Base-by-base conservation (phyloP, 2,797 vertebrate species). In the Telmatherina bonti region DNA sequence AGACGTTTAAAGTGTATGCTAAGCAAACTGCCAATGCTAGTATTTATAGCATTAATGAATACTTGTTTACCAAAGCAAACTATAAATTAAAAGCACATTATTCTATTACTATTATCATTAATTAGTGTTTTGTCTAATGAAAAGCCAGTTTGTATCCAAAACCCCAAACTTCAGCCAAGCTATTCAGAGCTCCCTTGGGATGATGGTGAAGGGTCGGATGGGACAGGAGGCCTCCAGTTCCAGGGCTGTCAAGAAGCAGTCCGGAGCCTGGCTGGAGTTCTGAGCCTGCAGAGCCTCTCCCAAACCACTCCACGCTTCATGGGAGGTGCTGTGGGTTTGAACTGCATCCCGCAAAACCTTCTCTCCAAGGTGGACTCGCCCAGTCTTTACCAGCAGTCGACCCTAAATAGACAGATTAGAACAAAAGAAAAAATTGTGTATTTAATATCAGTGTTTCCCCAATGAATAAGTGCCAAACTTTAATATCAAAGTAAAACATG, bases 201-300 rank as follows among this genome's bases (percentile, higher is more conserved):
- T 98, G 90, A 98, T 89, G n/a, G 93, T 95, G 92, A 99, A 99
- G 0, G 97, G 96, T 26, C 96, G 85, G 74, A 98, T 91, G 0
- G 98, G 97, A 83, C 96, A 96, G 93, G 96, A 97, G 79, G 97
- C 95, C 92, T 99, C 98, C 22, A 99, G 93, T 86, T 99, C 97
- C 70, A 99, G 92, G 30, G 97, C 97, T 0, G 96, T 97, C 64
- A 98, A 86, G 91, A 98, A 98, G 89, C 97, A 99, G 67, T 99
- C 97, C 0, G 94, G 94, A 0, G 97, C 97, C 91, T 97, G 96
- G 0, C 90, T 85, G 81, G 93, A 95, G 70, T 94, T 93, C 62
- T 93, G 94, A 47, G 89, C 92, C 93, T 99, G 96, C 83, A 99
- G 93, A 35, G 97, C 97, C 84, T 99, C 95, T 0, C 97, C 98